A percentile compares a stretch with the other conserved stretches of the same genome.
phyloP scores from a whole-genome alignment of 2,888 invertebrate species.

The Steinernema scapterisci region DNA sequence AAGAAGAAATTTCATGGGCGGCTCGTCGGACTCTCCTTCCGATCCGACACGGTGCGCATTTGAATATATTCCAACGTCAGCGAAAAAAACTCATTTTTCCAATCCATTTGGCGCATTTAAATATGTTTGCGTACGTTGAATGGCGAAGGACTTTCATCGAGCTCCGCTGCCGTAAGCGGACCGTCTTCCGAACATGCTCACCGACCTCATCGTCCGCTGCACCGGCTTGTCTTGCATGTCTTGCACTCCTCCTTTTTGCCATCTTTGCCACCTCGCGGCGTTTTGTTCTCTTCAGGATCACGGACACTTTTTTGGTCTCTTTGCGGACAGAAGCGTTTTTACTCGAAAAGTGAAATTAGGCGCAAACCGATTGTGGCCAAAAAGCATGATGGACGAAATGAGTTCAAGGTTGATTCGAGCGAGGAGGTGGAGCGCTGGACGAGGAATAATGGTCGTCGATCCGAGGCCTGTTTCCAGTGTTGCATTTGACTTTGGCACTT shows the following conservation, averaged over 20 bases:
- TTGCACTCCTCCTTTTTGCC: not conserved
- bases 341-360: slow-evolving; percentile 20
- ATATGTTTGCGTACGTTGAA: slow-evolving; percentile 15
- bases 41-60: not conserved
- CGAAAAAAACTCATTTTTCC: slow-evolving; percentile 6
- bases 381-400: slow-evolving; percentile 18
- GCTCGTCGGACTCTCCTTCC: slow-evolving; percentile 7
- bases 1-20: slow-evolving; percentile 12
- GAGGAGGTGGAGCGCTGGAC: not conserved
- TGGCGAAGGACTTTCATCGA: slow-evolving; percentile 9
- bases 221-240: not conserved
- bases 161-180: not conserved
- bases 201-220: slow-evolving; percentile 9
- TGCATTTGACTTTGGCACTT: not conserved
- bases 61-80: slow-evolving; percentile 3
- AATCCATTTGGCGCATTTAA: slow-evolving; percentile 20
- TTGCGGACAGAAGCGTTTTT: not conserved
- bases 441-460: slow-evolving; percentile 12
- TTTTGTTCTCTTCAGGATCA: not conserved
- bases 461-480: slow-evolving; percentile 6
- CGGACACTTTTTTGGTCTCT: not conserved
- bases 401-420: slow-evolving; percentile 28
- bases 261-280: not conserved
- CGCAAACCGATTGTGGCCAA: slow-evolving; percentile 17
- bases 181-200: slow-evolving; percentile 3